A percentile compares a stretch with the other conserved stretches of the same genome.
phyloP scores from a whole-genome alignment of 2,113 vertebrate genomes.

The Alligator sinensis region DNA sequence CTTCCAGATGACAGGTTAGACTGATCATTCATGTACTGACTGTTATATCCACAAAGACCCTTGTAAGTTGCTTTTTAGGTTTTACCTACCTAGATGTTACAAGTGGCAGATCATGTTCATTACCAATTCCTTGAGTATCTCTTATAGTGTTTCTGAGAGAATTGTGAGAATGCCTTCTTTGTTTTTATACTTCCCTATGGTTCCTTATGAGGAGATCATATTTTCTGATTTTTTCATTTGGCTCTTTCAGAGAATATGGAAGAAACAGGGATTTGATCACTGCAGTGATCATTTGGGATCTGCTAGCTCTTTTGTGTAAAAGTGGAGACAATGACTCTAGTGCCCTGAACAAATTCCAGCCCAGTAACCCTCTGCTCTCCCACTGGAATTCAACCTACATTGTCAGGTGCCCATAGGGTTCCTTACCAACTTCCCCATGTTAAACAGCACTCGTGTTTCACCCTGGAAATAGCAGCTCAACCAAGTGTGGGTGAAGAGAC shows the following conservation, averaged over 20 bases:
- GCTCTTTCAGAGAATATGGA: not conserved
- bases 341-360: not conserved
- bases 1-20: not conserved
- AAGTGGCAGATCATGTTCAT: not conserved
- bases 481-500: not conserved
- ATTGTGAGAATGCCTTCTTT: not conserved
- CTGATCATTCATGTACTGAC: not conserved
- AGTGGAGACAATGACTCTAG: not conserved
- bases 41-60: too few species aligned
- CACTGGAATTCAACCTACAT: not conserved
- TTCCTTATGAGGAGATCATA: not conserved
- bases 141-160: not conserved
- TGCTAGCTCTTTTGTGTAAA: not conserved
- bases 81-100: not conserved
- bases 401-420: not conserved
- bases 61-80: too few species aligned
- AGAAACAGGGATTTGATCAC: not conserved
- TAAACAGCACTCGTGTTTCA: not conserved
- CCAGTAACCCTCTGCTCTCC: not conserved
- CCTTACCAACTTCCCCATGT: not conserved
- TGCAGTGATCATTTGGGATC: not conserved
- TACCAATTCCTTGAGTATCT: not conserved
- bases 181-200: accelerated
- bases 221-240: not conserved
- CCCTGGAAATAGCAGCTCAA: not conserved